Evolutionary conservation across 1,140 invertebrate genomes (phyloP).

Genomic region (Camponotus pennsylvanicus): DNA sequence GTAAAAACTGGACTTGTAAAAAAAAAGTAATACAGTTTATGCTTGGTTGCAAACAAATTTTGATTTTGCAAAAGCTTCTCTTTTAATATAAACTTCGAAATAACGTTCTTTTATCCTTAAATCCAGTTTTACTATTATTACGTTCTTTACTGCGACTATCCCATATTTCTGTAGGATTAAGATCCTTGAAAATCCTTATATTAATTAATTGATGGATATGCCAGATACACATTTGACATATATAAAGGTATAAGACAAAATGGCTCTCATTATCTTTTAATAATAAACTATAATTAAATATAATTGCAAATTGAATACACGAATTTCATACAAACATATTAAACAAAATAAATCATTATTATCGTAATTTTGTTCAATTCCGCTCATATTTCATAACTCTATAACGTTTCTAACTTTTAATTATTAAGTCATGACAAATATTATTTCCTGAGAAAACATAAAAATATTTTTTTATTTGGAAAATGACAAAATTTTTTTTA

Average conservation of each 20-base stretch:
- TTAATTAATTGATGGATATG: not conserved
- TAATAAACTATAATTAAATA: not conserved
- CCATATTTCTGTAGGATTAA: not conserved
- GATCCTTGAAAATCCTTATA: not conserved
- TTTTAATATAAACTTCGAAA: conserved; percentile 16
- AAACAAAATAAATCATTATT: not conserved
- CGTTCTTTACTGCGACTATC: not conserved
- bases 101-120: not conserved
- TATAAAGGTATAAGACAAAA: not conserved
- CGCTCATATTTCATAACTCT: not conserved
- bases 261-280: not conserved
- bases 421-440: not conserved
- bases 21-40: not conserved
- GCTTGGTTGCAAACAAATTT: conserved; percentile 9
- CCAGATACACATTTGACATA: not conserved
- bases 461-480: not conserved
- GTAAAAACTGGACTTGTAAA: not conserved
- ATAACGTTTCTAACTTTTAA: not conserved
- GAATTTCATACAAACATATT: not conserved
- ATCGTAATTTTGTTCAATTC: not conserved
- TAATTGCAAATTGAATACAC: not conserved
- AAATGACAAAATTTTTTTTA: too few relatives aligned
- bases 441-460: too few relatives aligned
- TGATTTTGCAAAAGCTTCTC: conserved; percentile 1
- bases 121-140: not conserved